Conservation (phyloP, 2,888 invertebrate species). For the Papilio protenor region DNA sequence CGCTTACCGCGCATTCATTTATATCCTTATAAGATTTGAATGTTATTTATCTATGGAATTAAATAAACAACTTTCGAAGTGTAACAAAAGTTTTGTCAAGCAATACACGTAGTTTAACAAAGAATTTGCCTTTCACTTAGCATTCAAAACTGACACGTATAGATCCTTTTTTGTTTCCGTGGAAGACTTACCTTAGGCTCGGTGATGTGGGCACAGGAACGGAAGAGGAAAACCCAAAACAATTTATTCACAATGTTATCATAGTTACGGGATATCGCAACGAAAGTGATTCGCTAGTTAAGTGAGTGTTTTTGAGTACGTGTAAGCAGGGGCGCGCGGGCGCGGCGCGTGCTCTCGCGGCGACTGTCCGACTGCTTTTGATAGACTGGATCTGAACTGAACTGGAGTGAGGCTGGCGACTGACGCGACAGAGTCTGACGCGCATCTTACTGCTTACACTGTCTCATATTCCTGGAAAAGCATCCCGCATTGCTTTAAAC, state of each 20-base stretch:
- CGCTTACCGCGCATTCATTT: constrained; percentile 17
- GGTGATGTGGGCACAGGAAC: constrained; percentile 57
- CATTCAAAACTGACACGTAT: constrained; percentile 78
- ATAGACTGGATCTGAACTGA: constrained; percentile 48
- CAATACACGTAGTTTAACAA: constrained; percentile 71
- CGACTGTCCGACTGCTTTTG: constrained; percentile 66
- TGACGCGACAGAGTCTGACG: constrained; percentile 42
- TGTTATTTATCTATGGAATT: constrained; percentile 16
- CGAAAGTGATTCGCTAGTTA: constrained; percentile 68
- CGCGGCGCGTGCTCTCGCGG: constrained; percentile 67
- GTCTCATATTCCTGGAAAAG: constrained; percentile 19
- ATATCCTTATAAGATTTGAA: not conserved
- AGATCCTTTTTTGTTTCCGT: constrained; percentile 69
- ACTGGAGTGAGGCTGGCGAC: constrained; percentile 46
- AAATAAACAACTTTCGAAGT: constrained; percentile 46
- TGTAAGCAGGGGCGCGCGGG: constrained; percentile 55
- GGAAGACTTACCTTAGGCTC: constrained; percentile 66
- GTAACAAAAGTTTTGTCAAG: constrained; percentile 61
- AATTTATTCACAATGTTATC: constrained; percentile 69
- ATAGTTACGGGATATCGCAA: constrained; percentile 62
- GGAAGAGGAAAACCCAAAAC: constrained; percentile 54
- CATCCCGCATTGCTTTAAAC: constrained; percentile 6
- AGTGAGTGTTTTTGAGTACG: constrained; percentile 59
- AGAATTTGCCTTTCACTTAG: constrained; percentile 82
- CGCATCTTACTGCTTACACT: constrained; percentile 38